Base-by-base conservation (phyloP, 2,797 vertebrate genomes). In the Lagodon rhomboides region DNA sequence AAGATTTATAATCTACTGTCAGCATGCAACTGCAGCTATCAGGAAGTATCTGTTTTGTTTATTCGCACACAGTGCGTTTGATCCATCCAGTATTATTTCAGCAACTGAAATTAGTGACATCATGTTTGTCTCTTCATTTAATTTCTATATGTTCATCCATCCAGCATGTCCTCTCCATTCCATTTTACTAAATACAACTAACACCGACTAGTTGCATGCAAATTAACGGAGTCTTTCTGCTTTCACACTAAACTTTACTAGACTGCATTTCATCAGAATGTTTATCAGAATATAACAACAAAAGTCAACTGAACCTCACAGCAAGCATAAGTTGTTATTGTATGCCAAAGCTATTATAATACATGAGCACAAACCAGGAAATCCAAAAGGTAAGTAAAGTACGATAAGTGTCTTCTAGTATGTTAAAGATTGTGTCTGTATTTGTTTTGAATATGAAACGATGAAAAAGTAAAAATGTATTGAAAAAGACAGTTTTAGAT, bases 161-260 rank as follows among this genome's bases (percentile, higher is more conserved):
- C 66, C 71, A 84, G 94, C 95, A 95, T 94, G 93, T 74, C 73
- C 6, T 62, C 59, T 50, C 20, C 38, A 64, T 65, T 51, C 66
- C 64, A 61, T 73, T 79, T 83, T 46, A 77, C 87, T 80, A 87
- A 86, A 77, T 51, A 53, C 65, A 27, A 92, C 90, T 94, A 94
- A 95, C 91, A 62, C 61, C 79, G 46, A 83, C 30, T 75, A 34
- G 23, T 85, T 93, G 95, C 94, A 95, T 94, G 94, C 38, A 27
- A 27, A 27, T 78, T 77, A 46, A 23, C 67, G 41, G 79, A 58
- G 25, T 63, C 82, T 85, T 66, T 84, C 69, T 88, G 60, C 50
- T 89, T 88, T 75, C 34, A 63, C 53, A 63, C 64, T 73, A 71
- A 84, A 72, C 44, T 34, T 73, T 4, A 58, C 20, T 25, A 17